Percentiles rank a stretch among this genome's conserved stretches.
Conservation (phyloP, 2,113 vertebrate genomes). For the Macaca fascicularis region DNA sequence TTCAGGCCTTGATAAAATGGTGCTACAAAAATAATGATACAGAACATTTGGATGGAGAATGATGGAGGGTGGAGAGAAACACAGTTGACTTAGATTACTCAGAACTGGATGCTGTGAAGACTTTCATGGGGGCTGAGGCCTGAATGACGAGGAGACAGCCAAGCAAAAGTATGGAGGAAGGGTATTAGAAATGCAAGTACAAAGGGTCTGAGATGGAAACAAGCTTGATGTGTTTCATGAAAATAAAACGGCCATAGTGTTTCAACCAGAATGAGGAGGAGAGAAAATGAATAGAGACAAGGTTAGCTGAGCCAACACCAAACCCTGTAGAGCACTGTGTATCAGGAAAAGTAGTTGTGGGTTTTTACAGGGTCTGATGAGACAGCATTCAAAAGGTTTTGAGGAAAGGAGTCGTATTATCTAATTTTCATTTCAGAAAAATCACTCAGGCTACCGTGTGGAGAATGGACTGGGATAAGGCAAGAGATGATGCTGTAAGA, state of each 20-base stretch:
- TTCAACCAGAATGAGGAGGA: neutral
- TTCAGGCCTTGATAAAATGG: neutral
- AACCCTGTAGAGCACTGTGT: neutral
- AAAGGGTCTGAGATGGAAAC: neutral
- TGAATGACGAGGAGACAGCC: neutral
- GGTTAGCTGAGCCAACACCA: neutral
- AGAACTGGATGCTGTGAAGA: neutral
- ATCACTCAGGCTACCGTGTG: neutral
- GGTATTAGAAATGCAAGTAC: neutral
- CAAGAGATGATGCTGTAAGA: neutral
- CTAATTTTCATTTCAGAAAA: neutral
- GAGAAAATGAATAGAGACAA: neutral
- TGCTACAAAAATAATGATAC: neutral
- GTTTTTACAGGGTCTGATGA: neutral
- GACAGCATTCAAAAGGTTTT: neutral
- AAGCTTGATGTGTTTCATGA: neutral
- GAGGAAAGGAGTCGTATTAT: neutral
- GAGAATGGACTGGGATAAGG: neutral
- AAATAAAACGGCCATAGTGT: neutral
- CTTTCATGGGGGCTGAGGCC: neutral
- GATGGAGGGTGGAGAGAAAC: neutral
- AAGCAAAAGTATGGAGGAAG: neutral
- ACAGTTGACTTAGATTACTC: neutral
- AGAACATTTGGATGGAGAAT: neutral
- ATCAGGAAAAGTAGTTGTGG: neutral